Percentiles rank a stretch among this genome's conserved stretches.
Conservation (phyloP, 2,113 vertebrate genomes). For the Lampris megalopsis region DNA sequence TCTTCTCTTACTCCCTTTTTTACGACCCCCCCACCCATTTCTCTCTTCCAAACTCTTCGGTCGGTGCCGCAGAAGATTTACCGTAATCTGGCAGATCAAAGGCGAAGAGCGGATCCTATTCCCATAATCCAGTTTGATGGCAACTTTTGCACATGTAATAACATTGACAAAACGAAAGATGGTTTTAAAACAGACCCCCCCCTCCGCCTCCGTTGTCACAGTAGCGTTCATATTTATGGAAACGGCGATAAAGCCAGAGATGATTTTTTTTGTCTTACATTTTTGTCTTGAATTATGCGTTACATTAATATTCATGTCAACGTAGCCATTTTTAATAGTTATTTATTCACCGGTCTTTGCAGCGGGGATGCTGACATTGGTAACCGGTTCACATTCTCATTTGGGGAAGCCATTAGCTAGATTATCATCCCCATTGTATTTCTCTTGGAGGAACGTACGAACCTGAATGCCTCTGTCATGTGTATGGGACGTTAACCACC, state of each 20-base stretch:
- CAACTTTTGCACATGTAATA: slow-evolving; percentile 80
- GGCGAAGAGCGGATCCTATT: slow-evolving; percentile 80
- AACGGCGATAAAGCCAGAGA: slow-evolving; percentile 42
- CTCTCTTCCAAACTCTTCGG: slow-evolving; percentile 70
- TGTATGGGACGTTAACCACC: background rate
- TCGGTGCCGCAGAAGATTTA: slow-evolving; percentile 76
- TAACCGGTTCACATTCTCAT: slow-evolving; percentile 25
- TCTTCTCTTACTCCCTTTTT: background rate
- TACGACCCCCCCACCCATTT: background rate
- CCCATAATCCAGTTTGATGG: slow-evolving; percentile 81
- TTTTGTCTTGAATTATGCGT: slow-evolving; percentile 57
- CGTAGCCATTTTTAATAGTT: slow-evolving; percentile 19
- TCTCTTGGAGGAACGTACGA: slow-evolving; percentile 11
- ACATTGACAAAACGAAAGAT: slow-evolving; percentile 67
- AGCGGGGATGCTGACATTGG: background rate
- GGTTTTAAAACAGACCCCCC: slow-evolving; percentile 50
- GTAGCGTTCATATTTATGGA: slow-evolving; percentile 65
- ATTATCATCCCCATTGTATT: slow-evolving; percentile 1
- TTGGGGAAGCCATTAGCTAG: slow-evolving; percentile 5
- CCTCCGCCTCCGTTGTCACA: slow-evolving; percentile 52
- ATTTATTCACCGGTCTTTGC: background rate
- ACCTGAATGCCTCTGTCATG: slow-evolving; percentile 15
- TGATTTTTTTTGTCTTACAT: no score
- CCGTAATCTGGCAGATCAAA: slow-evolving; percentile 87
- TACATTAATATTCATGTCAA: slow-evolving; percentile 51